Evolutionary conservation across 2,113 vertebrate species (phyloP).

Genomic region (Rattus norvegicus): GRCr8 NC_086032.1:79730001-79730500

Average conservation of each 20-base stretch:
- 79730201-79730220: not conserved
- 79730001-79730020: not conserved
- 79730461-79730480: fast-evolving
- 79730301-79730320: not conserved
- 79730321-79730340: fast-evolving
- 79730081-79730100: no score
- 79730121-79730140: fast-evolving
- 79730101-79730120: no score
- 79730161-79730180: fast-evolving
- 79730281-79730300: not conserved
- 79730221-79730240: no score
- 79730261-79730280: no score
- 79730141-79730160: no score
- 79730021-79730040: not conserved
- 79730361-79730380: fast-evolving
- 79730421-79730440: fast-evolving
- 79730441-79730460: not conserved
- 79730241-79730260: not conserved
- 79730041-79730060: not conserved
- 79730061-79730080: no score
- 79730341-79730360: not conserved
- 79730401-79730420: not conserved
- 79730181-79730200: not conserved
- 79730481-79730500: no score
- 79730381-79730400: fast-evolving